A percentile compares a stretch with the other conserved stretches of the same genome.
Conservation (phyloP, 2,113 vertebrate species). For the Entelurus aequoreus region DNA sequence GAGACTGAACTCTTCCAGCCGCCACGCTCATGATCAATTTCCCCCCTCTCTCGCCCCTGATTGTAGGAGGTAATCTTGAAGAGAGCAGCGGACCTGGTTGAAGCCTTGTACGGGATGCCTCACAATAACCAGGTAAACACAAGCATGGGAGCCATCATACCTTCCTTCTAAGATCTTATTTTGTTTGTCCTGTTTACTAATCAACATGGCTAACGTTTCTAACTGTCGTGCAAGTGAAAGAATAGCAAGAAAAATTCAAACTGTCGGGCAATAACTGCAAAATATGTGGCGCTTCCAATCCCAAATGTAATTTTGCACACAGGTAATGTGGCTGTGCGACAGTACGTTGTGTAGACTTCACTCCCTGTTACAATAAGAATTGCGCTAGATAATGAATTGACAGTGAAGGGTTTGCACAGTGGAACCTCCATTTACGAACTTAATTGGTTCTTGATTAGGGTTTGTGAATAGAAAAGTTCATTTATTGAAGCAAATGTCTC, state of each 20-base stretch:
- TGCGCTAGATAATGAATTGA: too few species aligned
- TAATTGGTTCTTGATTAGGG: too few species aligned
- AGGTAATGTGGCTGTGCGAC: too few species aligned
- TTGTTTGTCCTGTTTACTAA: neutral
- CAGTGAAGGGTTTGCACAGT: too few species aligned
- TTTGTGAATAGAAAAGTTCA: too few species aligned
- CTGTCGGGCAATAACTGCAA: neutral
- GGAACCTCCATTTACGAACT: too few species aligned
- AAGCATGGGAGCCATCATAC: neutral
- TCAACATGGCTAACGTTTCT: neutral
- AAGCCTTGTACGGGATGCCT: slow-evolving; percentile 71
- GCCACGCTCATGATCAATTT: slow-evolving; percentile 55
- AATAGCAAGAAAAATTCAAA: neutral
- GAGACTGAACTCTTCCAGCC: slow-evolving; percentile 63
- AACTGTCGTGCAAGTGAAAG: too few species aligned
- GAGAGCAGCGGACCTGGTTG: slow-evolving; percentile 68
- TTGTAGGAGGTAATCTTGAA: slow-evolving; percentile 71
- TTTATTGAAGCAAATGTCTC: too few species aligned
- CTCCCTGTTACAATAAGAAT: too few species aligned
- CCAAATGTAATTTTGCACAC: too few species aligned
- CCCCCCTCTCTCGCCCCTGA: slow-evolving; percentile 37
- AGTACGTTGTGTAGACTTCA: too few species aligned
- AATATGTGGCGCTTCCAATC: too few species aligned
- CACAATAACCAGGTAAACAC: slow-evolving; percentile 68
- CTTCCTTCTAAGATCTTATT: neutral